Percentiles rank a stretch among this genome's conserved stretches.
phyloP scores from a whole-genome alignment of 2,113 vertebrate genomes.

The Saguinus imperator region DNA sequence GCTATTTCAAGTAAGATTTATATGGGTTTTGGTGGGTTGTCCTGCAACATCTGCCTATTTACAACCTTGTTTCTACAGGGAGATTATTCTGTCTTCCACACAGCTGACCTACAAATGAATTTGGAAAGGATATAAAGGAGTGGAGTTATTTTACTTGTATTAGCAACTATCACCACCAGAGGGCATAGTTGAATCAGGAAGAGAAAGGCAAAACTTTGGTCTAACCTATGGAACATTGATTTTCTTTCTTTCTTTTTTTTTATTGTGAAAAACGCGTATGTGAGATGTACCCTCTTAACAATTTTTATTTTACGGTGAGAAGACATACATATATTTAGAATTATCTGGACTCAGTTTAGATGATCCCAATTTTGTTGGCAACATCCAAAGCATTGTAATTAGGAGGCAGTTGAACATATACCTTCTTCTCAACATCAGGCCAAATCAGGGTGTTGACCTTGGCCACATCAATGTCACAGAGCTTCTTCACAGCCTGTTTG shows the following conservation, averaged over 20 bases:
- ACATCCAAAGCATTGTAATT: no score
- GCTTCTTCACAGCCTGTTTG: no score
- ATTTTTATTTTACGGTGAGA: no score
- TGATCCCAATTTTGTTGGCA: no score
- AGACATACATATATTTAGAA: no score
- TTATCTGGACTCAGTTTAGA: no score
- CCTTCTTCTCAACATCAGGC: no score
- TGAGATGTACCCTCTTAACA: not conserved
- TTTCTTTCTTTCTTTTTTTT: not conserved
- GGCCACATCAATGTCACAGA: no score
- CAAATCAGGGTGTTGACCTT: no score
- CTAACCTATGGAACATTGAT: not conserved
- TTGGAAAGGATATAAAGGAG: not conserved
- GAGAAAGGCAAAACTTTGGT: not conserved
- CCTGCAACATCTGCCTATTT: not conserved
- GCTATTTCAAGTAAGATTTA: not conserved
- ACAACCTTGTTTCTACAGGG: not conserved
- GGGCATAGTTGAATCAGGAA: slow-evolving; percentile 57
- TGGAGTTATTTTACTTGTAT: not conserved
- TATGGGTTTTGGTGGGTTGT: not conserved
- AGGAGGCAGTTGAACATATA: no score
- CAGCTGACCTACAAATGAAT: not conserved
- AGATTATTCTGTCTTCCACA: not conserved
- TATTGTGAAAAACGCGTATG: not conserved
- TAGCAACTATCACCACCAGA: slow-evolving; percentile 61